phyloP scores from a whole-genome alignment of 2,888 invertebrate genomes.

The Hipparchia sbordonii region DNA sequence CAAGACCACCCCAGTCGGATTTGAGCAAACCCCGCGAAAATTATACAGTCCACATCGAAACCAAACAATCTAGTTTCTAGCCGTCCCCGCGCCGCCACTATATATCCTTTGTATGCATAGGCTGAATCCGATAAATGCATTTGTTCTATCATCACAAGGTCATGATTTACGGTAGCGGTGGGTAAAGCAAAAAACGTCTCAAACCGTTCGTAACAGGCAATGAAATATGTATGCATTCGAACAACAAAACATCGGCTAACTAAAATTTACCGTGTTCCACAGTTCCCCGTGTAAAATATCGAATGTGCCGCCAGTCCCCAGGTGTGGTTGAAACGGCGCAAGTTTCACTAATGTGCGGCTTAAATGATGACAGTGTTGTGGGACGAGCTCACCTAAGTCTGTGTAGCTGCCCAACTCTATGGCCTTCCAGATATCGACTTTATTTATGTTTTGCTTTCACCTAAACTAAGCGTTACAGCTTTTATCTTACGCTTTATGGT shows the following conservation, averaged over 20 bases:
- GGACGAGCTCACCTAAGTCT: slow-evolving; percentile 55
- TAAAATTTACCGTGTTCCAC: slow-evolving; percentile 66
- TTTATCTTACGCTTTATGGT: slow-evolving; percentile 37
- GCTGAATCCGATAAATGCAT: slow-evolving; percentile 11
- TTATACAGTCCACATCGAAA: no score
- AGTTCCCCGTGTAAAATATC: slow-evolving; percentile 71
- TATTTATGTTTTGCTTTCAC: slow-evolving; percentile 39
- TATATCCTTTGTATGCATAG: no score
- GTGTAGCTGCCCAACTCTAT: slow-evolving; percentile 41
- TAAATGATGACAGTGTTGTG: slow-evolving; percentile 78
- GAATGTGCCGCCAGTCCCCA: slow-evolving; percentile 64
- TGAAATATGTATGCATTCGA: slow-evolving; percentile 37
- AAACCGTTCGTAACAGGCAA: slow-evolving; percentile 37
- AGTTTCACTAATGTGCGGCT: slow-evolving; percentile 80
- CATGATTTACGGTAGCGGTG: slow-evolving; percentile 35
- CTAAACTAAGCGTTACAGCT: slow-evolving; percentile 34
- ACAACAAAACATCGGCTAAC: slow-evolving; percentile 44
- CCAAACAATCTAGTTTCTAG: no score
- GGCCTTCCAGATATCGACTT: slow-evolving; percentile 43
- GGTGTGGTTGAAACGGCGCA: slow-evolving; percentile 76
- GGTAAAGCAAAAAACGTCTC: slow-evolving; percentile 36
- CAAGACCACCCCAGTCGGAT: no score
- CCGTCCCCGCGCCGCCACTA: no score
- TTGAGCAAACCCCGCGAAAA: no score
- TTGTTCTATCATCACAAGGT: slow-evolving; percentile 36